Percentiles rank a stretch among this genome's conserved stretches.
phyloP scores from a whole-genome alignment of 2,797 vertebrate species.

The Coilia nasus region DNA sequence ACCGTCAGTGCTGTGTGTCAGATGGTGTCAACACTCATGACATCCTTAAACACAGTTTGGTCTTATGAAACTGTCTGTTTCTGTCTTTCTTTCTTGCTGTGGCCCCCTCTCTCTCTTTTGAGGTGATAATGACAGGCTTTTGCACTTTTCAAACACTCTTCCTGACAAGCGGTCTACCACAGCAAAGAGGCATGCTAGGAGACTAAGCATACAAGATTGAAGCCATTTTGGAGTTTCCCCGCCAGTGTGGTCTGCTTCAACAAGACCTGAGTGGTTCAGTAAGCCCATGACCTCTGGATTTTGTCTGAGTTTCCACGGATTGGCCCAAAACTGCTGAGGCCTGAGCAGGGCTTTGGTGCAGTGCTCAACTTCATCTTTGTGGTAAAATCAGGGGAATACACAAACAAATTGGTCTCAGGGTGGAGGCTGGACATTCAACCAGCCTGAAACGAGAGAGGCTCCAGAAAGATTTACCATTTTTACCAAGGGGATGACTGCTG shows the following conservation, averaged over 20 bases:
- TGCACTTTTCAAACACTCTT: neutral
- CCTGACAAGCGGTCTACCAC: neutral
- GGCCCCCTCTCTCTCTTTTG: neutral
- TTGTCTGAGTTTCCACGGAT: neutral
- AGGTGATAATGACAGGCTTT: neutral
- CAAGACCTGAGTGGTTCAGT: neutral
- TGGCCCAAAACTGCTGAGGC: neutral
- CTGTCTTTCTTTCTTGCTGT: neutral
- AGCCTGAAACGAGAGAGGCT: neutral
- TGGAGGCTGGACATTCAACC: neutral
- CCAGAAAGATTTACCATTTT: neutral
- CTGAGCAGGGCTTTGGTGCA: neutral
- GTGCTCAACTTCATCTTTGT: neutral
- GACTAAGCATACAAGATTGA: neutral
- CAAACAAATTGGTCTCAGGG: conserved; percentile 1
- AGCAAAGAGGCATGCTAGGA: neutral
- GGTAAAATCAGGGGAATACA: neutral
- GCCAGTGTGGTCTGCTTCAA: neutral
- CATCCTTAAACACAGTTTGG: neutral
- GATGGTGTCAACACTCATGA: neutral
- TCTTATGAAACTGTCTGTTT: neutral
- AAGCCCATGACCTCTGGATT: neutral
- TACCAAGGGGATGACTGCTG: neutral
- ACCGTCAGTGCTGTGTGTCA: neutral
- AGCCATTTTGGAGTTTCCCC: conserved; percentile 2